A percentile compares a stretch with the other conserved stretches of the same genome.
phyloP scores from a whole-genome alignment of 2,113 vertebrate genomes.

The Gallinago media region DNA sequence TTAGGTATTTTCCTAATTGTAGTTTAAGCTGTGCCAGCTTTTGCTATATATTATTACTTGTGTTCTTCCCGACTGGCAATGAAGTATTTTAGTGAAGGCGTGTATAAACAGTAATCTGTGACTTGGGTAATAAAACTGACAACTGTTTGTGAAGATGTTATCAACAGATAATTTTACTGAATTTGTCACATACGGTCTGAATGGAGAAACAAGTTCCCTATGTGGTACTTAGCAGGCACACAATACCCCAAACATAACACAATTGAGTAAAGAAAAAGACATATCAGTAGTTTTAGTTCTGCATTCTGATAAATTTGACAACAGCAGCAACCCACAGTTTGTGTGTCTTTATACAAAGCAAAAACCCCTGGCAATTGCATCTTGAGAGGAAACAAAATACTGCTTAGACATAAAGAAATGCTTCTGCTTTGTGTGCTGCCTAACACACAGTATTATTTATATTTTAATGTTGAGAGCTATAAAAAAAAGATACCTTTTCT shows the following conservation, averaged over 20 bases:
- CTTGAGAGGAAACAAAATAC: background rate
- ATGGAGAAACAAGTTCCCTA: background rate
- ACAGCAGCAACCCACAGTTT: background rate
- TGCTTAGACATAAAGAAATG: background rate
- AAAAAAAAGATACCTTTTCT: background rate
- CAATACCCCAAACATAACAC: background rate
- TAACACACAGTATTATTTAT: background rate
- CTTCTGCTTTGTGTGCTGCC: background rate
- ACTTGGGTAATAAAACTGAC: background rate
- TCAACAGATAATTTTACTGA: background rate
- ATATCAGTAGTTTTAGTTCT: constrained; percentile 11
- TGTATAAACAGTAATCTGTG: background rate
- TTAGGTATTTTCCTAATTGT: background rate
- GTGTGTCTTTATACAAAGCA: background rate
- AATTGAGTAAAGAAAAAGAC: background rate
- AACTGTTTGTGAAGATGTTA: background rate
- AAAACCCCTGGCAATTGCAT: background rate
- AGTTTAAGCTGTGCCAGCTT: background rate
- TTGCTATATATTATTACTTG: background rate
- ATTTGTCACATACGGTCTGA: background rate
- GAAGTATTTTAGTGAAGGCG: background rate
- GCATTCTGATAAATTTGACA: background rate
- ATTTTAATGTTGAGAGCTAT: background rate
- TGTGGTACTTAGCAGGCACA: background rate
- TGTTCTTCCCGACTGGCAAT: background rate